Conservation (phyloP, 2,797 vertebrate species). For the Pagetopsis macropterus region DNA sequence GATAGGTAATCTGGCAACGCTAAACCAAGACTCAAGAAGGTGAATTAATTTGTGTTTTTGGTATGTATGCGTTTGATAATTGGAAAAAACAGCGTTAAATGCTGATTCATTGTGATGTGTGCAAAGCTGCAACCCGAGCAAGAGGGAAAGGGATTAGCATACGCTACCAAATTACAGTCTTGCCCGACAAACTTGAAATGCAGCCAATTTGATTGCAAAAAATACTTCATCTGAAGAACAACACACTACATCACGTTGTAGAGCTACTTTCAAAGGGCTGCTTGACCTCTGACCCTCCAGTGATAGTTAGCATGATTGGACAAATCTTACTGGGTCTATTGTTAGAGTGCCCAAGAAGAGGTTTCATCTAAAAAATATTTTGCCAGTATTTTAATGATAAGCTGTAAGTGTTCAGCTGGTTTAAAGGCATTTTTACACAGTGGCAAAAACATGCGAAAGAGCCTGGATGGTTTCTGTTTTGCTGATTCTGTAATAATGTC, state of each 20-base stretch:
- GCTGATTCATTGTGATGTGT: slow-evolving; percentile 19
- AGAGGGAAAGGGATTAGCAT: slow-evolving; percentile 36
- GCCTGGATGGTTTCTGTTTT: slow-evolving; percentile 11
- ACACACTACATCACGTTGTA: slow-evolving; percentile 34
- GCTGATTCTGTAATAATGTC: not conserved
- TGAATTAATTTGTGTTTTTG: slow-evolving; percentile 11
- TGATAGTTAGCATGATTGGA: not conserved
- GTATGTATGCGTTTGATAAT: not conserved
- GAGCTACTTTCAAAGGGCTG: slow-evolving; percentile 3
- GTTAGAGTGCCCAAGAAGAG: slow-evolving; percentile 6
- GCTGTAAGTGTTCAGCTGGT: slow-evolving; percentile 6
- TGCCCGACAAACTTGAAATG: slow-evolving; percentile 22
- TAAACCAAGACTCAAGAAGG: not conserved
- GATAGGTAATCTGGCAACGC: slow-evolving; percentile 18
- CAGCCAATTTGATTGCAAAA: slow-evolving; percentile 26
- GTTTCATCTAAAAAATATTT: not conserved
- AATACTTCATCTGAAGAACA: slow-evolving; percentile 40
- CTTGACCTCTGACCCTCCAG: not conserved
- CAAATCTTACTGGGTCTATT: not conserved
- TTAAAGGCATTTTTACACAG: slow-evolving; percentile 12
- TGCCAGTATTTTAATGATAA: slow-evolving; percentile 15
- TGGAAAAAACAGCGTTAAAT: slow-evolving; percentile 38
- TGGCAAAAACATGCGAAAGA: not conserved
- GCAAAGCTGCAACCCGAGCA: slow-evolving; percentile 12
- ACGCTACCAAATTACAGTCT: slow-evolving; percentile 37